Percentiles rank a stretch among this genome's conserved stretches.
These are phyloP conservation scores for Pollenia angustigena DNA, from an alignment of 2,888 invertebrate genomes.

Conservation along the genomic window DNA sequence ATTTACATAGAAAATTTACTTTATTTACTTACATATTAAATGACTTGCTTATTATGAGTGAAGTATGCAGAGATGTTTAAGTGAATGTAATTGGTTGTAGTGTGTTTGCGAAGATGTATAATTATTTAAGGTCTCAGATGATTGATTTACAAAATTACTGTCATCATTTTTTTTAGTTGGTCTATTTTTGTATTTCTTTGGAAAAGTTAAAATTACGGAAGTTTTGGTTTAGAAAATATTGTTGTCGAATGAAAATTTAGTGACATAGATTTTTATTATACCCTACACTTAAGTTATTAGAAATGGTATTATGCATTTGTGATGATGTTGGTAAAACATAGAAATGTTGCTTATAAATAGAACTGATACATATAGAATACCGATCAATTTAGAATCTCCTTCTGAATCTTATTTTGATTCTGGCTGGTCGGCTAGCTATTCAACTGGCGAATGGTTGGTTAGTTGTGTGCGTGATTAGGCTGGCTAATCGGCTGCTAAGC, in stretches of 20 bases:
- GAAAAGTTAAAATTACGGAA: conserved; percentile 58
- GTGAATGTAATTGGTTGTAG: neutral
- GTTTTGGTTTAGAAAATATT: conserved; percentile 29
- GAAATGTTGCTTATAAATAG: too few species aligned
- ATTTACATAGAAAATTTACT: conserved; percentile 12
- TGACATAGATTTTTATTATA: conserved; percentile 42
- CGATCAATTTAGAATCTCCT: too few species aligned
- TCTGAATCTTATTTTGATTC: too few species aligned
- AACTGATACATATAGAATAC: too few species aligned
- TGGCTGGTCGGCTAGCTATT: too few species aligned
- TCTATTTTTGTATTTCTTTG: neutral
- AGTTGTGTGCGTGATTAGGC: too few species aligned
- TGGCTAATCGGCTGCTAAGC: too few species aligned
- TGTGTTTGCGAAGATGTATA: neutral
- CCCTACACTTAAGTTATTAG: too few species aligned
- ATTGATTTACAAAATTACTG: conserved; percentile 58
- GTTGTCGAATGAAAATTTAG: conserved; percentile 12
- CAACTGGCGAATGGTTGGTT: too few species aligned
- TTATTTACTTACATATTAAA: neutral
- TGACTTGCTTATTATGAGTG: neutral
- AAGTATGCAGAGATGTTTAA: neutral
- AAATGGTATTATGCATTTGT: too few species aligned
- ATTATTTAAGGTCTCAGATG: conserved; percentile 30
- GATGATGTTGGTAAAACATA: too few species aligned
- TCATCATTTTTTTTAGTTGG: conserved; percentile 20